Evolutionary conservation across 2,797 vertebrate species (phyloP).

Genomic region (Spatula versicolor): DNA sequence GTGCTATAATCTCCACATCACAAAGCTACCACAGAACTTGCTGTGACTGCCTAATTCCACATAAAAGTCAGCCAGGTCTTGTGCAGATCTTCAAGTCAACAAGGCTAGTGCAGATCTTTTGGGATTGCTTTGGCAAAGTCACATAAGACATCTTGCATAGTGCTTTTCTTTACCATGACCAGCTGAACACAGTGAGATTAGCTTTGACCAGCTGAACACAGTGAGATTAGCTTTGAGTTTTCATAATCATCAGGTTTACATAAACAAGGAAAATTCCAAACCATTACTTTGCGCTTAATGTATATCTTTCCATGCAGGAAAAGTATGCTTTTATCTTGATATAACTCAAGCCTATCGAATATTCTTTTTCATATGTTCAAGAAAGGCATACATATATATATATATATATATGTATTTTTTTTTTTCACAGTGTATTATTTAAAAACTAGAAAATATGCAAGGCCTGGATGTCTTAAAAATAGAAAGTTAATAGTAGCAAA

Average conservation of each 20-base stretch:
- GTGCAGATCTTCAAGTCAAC: no score
- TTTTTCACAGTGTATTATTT: neutral
- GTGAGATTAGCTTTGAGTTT: conserved; percentile 10
- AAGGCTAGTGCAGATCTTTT: neutral
- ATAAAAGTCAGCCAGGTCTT: conserved; percentile 9
- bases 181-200: no score
- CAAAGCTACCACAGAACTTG: conserved; percentile 10
- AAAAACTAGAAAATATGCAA: neutral
- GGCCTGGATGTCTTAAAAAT: neutral
- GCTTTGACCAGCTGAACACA: no score
- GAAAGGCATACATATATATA: neutral
- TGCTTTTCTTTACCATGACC: conserved; percentile 1
- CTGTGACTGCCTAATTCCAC: neutral
- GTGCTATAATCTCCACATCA: neutral
- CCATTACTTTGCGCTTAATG: conserved; percentile 12
- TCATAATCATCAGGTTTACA: neutral
- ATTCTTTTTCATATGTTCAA: neutral
- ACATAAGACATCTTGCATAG: neutral
- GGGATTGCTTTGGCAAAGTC: conserved; percentile 5
- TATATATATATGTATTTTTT: neutral
- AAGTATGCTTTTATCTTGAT: conserved; percentile 27
- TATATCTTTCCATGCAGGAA: conserved; percentile 19
- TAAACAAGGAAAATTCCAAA: conserved; percentile 51
- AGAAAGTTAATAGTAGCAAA: neutral
- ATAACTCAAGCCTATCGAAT: neutral